phyloP scores from a whole-genome alignment of 2,797 vertebrate species.

The Melanitta fusca region DNA sequence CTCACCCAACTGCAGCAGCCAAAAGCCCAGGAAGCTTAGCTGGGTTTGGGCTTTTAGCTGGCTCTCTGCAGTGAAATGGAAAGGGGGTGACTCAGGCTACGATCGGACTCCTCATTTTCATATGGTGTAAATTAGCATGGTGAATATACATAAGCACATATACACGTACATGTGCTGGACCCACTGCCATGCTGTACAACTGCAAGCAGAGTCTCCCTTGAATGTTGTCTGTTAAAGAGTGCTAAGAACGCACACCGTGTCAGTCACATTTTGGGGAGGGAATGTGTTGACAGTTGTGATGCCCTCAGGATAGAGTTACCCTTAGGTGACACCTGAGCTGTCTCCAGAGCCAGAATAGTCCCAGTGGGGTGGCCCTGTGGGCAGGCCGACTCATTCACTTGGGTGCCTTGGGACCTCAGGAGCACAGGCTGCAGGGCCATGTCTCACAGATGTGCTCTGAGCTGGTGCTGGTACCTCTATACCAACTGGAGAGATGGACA shows the following conservation, averaged over 20 bases:
- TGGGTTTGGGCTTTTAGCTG: no score
- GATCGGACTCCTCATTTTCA: not conserved
- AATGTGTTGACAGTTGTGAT: not conserved
- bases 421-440: not conserved
- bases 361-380: fast-evolving
- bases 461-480: not conserved
- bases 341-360: not conserved
- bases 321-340: not conserved
- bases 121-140: not conserved
- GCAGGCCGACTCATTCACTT: not conserved
- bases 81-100: not conserved
- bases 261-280: fast-evolving
- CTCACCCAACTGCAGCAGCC: not conserved
- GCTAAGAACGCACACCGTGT: not conserved
- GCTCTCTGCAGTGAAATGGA: not conserved
- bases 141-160: not conserved
- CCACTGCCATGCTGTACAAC: not conserved
- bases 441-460: not conserved
- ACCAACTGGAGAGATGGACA: not conserved
- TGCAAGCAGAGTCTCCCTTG: not conserved
- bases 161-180: not conserved
- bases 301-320: not conserved
- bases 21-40: not conserved
- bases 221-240: not conserved
- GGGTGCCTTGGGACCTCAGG: not conserved